Conservation (phyloP, 2,113 vertebrate genomes). For the Rhodinocichla rosea region DNA sequence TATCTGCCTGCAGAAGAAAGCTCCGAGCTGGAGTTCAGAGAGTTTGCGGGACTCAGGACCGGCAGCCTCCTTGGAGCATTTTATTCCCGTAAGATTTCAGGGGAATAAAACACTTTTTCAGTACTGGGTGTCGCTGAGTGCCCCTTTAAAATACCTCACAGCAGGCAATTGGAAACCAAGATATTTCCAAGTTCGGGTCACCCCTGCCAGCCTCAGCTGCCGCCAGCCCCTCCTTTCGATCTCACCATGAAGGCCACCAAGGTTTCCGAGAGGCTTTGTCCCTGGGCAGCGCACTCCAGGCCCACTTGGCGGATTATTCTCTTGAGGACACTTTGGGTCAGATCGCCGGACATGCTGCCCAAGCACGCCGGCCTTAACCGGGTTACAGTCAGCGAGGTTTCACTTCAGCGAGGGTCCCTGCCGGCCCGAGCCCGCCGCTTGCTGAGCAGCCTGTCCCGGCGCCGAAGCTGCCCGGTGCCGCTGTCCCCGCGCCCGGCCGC, state of each 20-base stretch:
- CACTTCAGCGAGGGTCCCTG: too few species aligned
- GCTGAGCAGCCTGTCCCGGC: background rate
- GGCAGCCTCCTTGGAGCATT: background rate
- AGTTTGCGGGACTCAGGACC: background rate
- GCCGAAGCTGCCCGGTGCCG: fast-evolving
- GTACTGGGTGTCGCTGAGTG: fast-evolving
- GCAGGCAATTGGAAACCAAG: fast-evolving
- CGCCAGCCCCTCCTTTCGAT: background rate
- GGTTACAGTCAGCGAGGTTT: too few species aligned
- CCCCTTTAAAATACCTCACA: background rate
- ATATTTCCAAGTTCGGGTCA: background rate
- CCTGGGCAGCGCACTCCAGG: slow-evolving; percentile 72
- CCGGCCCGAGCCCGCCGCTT: too few species aligned
- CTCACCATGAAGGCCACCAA: slow-evolving; percentile 87
- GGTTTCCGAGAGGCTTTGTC: slow-evolving; percentile 76
- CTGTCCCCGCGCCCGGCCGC: background rate
- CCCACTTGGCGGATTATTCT: slow-evolving; percentile 78
- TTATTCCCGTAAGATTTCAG: background rate
- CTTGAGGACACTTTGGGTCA: slow-evolving; percentile 75
- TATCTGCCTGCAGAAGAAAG: background rate
- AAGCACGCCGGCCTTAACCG: background rate
- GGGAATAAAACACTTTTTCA: background rate
- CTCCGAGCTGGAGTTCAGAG: background rate
- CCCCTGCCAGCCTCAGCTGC: background rate
- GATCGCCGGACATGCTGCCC: slow-evolving; percentile 71